These are phyloP conservation scores for Callyntrura sp. DNA, from an alignment of 2,888 invertebrate species.

Conservation along the genomic window DNA sequence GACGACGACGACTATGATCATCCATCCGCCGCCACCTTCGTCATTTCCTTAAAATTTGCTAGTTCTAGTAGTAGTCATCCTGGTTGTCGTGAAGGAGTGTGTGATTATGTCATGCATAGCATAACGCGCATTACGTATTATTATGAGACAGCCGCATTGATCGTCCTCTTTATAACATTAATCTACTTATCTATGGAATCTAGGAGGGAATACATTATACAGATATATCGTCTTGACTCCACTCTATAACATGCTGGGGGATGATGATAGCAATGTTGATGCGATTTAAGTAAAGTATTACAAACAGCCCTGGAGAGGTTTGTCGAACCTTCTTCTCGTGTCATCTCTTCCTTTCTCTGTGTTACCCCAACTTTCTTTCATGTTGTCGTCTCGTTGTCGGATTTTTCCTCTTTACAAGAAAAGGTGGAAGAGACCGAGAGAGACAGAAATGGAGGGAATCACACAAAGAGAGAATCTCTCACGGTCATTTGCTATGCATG, in stretches of 20 bases:
- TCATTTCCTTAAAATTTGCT: constrained; percentile 20
- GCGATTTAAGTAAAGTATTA: constrained; percentile 43
- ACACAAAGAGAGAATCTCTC: constrained; percentile 55
- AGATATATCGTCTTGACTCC: constrained; percentile 2
- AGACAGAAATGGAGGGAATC: not conserved
- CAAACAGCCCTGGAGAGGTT: constrained; percentile 24
- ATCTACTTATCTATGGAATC: constrained; percentile 75
- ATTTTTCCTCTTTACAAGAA: constrained; percentile 21
- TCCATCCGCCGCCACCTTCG: not conserved
- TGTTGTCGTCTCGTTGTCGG: not conserved
- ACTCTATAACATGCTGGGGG: constrained; percentile 8
- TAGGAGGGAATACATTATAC: no score
- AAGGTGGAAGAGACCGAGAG: not conserved
- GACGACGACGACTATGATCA: not conserved
- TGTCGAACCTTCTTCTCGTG: constrained; percentile 17
- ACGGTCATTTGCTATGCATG: constrained; percentile 79
- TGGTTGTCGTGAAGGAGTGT: no score
- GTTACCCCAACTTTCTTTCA: constrained; percentile 16
- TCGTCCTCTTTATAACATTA: constrained; percentile 68
- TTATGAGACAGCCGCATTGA: constrained; percentile 63
- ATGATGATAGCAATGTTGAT: constrained; percentile 46
- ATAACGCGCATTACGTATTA: not conserved
- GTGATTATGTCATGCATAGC: constrained; percentile 21
- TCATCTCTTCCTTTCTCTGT: constrained; percentile 3
- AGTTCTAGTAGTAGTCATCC: not conserved